These are phyloP conservation scores for Hirtodrosophila trivittata DNA, from an alignment of 2,888 invertebrate genomes.

Conservation along the genomic window DNA sequence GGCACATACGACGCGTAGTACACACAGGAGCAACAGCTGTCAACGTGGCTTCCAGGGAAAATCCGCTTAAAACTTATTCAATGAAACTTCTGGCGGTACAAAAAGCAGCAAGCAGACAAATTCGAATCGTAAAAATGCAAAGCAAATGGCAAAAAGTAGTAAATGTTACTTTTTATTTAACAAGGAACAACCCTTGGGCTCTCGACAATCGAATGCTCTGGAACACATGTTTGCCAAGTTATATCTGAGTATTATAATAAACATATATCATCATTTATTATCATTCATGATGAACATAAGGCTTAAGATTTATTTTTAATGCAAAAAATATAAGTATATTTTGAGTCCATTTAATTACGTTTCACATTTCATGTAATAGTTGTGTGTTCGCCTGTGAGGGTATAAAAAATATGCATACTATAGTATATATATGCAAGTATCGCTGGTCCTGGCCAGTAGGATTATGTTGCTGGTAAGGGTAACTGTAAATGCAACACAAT, in stretches of 20 bases:
- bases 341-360: no score
- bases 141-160: conserved; percentile 57
- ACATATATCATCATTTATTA: no score
- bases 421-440: conserved; percentile 49
- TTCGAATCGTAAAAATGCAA: conserved; percentile 71
- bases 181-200: no score
- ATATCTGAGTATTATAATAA: no score
- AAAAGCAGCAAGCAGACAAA: conserved; percentile 62
- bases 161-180: conserved; percentile 33
- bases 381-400: conserved; percentile 24
- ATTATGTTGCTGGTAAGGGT: not conserved
- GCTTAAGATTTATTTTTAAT: no score
- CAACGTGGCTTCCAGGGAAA: conserved; percentile 37
- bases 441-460: no score
- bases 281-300: no score
- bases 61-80: conserved; percentile 79
- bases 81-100: conserved; percentile 65
- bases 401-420: conserved; percentile 70
- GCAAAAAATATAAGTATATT: not conserved
- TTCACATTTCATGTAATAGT: no score
- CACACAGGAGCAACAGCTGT: conserved; percentile 32
- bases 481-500: conserved; percentile 35
- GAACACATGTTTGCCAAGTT: no score
- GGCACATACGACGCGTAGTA: conserved; percentile 53
- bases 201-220: no score